Evolutionary conservation across 2,113 vertebrate genomes (phyloP).

Genomic region (Ceyx cyanopectus): DNA sequence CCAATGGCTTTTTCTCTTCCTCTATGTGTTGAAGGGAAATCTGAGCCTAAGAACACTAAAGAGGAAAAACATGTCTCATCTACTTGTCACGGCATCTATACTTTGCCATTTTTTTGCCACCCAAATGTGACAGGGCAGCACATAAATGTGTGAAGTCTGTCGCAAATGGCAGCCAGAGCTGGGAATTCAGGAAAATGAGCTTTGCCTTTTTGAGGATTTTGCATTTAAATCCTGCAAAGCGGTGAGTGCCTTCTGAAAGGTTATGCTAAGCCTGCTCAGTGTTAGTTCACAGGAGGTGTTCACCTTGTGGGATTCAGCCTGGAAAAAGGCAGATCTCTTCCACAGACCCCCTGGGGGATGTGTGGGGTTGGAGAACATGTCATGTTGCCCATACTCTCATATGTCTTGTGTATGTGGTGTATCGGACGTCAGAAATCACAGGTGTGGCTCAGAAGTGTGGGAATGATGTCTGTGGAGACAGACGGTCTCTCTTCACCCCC

Average conservation of each 20-base stretch:
- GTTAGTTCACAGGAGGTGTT: not conserved
- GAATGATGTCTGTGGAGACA: not conserved
- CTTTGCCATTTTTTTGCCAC: conserved; percentile 73
- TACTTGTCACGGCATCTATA: conserved; percentile 71
- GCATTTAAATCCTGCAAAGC: conserved; percentile 57
- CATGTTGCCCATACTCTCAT: not conserved
- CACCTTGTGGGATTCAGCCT: conserved; percentile 36
- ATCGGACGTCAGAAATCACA: not conserved
- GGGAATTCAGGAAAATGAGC: conserved; percentile 65
- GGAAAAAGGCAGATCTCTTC: not conserved
- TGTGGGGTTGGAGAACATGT: not conserved
- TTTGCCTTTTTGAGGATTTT: conserved; percentile 66
- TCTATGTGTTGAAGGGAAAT: conserved; percentile 67
- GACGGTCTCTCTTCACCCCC: not conserved
- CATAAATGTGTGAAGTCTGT: conserved; percentile 72
- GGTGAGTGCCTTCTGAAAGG: conserved; percentile 46
- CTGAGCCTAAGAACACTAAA: conserved; percentile 62
- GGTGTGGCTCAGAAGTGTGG: not conserved
- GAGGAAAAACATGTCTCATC: conserved; percentile 69
- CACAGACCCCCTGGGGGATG: not conserved
- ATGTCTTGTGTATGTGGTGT: not conserved
- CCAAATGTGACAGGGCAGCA: conserved; percentile 70
- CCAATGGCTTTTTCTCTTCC: conserved; percentile 59
- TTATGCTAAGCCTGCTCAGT: not conserved
- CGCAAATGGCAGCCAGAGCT: conserved; percentile 67